phyloP scores from a whole-genome alignment of 2,797 vertebrate species.

The Staurois parvus region DNA sequence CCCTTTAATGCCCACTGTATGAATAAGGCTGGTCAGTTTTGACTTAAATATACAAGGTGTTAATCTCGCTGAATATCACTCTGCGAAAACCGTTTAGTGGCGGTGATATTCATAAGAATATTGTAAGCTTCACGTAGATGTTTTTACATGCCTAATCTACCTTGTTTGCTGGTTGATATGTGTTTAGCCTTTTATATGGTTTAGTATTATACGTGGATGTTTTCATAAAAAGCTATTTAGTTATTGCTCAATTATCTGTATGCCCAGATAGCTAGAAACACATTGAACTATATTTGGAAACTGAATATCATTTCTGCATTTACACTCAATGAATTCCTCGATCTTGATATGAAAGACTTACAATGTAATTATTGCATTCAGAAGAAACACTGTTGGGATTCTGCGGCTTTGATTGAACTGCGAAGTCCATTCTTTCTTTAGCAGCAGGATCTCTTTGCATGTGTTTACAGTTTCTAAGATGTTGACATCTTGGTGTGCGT shows the following conservation, averaged over 20 bases:
- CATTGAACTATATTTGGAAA: not conserved
- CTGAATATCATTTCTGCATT: not conserved
- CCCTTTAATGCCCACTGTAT: too few species aligned
- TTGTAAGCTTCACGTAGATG: too few species aligned
- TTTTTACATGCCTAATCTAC: too few species aligned
- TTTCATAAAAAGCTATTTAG: too few species aligned
- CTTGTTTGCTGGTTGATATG: too few species aligned
- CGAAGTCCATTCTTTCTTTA: conserved; percentile 5
- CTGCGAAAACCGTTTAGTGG: too few species aligned
- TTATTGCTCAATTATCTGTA: not conserved
- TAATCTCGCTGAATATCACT: too few species aligned
- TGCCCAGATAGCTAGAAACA: not conserved
- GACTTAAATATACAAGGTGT: too few species aligned
- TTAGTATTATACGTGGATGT: not conserved
- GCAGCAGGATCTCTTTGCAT: not conserved
- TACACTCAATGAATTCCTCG: not conserved
- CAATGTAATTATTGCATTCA: not conserved
- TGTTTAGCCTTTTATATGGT: too few species aligned
- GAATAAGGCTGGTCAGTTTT: too few species aligned
- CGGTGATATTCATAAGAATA: too few species aligned
- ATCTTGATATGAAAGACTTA: not conserved
- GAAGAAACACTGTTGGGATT: not conserved
- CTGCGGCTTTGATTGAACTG: not conserved
- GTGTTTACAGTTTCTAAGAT: conserved; percentile 14
- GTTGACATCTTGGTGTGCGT: conserved; percentile 29